Evolutionary conservation across 2,113 vertebrate genomes (phyloP).

Genomic region (Gracilinanus agilis): DNA sequence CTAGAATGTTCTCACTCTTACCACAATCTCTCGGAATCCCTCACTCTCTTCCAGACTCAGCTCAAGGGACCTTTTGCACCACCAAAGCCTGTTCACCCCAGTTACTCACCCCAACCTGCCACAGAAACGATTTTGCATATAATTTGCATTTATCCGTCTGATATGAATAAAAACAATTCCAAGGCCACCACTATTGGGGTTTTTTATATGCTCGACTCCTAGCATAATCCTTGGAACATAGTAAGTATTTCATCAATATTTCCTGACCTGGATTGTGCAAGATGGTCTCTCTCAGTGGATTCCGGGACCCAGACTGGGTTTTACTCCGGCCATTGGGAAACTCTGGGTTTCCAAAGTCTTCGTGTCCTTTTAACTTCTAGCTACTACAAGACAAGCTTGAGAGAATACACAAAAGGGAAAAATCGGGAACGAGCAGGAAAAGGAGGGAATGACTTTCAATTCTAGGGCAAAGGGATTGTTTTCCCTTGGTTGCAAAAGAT

Average conservation of each 20-base stretch:
- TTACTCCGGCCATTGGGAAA: background rate
- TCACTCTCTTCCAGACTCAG: background rate
- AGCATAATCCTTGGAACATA: background rate
- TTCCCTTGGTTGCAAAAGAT: background rate
- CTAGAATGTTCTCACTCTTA: background rate
- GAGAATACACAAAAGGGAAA: background rate
- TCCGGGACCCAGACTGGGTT: background rate
- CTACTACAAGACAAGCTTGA: slow-evolving; percentile 22
- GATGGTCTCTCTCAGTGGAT: background rate
- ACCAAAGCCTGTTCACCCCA: background rate
- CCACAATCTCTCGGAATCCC: background rate
- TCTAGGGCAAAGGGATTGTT: background rate
- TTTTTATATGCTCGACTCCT: background rate
- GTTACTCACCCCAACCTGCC: background rate
- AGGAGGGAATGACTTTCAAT: background rate
- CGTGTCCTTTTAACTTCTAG: slow-evolving; percentile 21
- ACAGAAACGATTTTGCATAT: background rate
- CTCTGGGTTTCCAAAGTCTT: background rate
- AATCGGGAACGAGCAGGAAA: background rate
- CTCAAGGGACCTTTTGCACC: background rate
- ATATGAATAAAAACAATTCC: background rate
- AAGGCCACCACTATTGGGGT: background rate
- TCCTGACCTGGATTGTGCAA: background rate
- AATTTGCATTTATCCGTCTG: background rate
- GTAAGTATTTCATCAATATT: background rate